Conservation (phyloP, 2,888 invertebrate species). For the Drosophila neoperkinsi region DNA sequence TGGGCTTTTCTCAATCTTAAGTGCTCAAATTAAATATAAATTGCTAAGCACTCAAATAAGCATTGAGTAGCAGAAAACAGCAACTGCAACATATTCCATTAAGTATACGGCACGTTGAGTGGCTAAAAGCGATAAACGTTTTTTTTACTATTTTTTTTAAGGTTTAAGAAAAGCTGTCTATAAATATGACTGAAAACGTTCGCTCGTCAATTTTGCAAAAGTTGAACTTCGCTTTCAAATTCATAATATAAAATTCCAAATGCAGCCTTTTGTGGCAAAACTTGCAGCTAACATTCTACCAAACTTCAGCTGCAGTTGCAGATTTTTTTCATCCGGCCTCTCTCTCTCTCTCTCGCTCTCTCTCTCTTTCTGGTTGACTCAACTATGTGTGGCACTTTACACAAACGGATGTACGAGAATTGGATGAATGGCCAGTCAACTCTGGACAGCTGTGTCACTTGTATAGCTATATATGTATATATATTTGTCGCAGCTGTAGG, state of each 20-base stretch:
- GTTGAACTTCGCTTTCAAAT: conserved; percentile 30
- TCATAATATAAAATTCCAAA: conserved; percentile 38
- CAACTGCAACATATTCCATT: conserved; percentile 4
- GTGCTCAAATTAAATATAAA: conserved; percentile 34
- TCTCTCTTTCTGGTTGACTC: conserved; percentile 6
- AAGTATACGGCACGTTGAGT: conserved; percentile 39
- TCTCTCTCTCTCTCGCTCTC: not conserved
- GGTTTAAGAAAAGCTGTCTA: not conserved
- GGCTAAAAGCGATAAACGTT: conserved; percentile 57
- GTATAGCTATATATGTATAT: conserved; percentile 39
- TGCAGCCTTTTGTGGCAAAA: conserved; percentile 12
- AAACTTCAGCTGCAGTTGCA: conserved; percentile 20
- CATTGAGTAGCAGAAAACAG: conserved; percentile 1
- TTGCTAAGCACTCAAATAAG: conserved; percentile 35
- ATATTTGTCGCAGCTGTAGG: conserved; percentile 40
- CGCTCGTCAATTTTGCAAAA: conserved; percentile 21
- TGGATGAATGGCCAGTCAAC: conserved; percentile 60
- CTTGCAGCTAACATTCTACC: conserved; percentile 13
- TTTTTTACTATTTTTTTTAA: conserved; percentile 37
- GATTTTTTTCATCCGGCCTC: conserved; percentile 3
- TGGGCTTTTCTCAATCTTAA: not conserved
- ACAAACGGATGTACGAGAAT: conserved; percentile 56
- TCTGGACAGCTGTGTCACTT: conserved; percentile 57
- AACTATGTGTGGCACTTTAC: conserved; percentile 57
- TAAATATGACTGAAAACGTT: conserved; percentile 15